phyloP scores from a whole-genome alignment of 2,113 vertebrate species.

The Athene cunicularia region DNA sequence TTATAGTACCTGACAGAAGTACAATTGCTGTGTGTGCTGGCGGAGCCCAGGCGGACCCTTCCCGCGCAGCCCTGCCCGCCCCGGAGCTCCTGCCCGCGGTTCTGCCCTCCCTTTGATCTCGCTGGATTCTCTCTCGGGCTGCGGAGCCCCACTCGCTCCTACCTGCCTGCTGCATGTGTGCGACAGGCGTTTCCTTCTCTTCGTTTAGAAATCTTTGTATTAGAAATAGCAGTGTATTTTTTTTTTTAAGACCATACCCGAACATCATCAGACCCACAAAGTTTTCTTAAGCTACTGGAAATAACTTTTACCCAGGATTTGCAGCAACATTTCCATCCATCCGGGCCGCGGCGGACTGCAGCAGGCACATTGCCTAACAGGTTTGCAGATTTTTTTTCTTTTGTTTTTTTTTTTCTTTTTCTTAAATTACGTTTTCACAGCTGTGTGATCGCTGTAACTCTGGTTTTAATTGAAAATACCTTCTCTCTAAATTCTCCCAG shows the following conservation, averaged over 20 bases:
- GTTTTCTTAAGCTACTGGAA: conserved; percentile 52
- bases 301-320: conserved; percentile 58
- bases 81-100: conserved; percentile 28
- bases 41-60: conserved; percentile 51
- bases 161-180: conserved; percentile 60
- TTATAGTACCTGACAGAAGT: background rate
- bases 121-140: conserved; percentile 59
- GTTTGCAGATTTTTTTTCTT: conserved; percentile 60
- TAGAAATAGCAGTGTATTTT: background rate
- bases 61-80: conserved; percentile 53
- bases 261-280: background rate
- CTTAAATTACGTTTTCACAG: conserved; percentile 12
- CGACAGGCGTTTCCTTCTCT: background rate
- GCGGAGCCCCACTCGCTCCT: conserved; percentile 63
- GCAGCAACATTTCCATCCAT: conserved; percentile 34
- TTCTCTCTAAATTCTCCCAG: background rate
- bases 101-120: conserved; percentile 69
- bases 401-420: background rate
- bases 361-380: conserved; percentile 63
- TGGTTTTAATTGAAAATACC: background rate
- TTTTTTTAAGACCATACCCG: background rate
- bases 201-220: background rate
- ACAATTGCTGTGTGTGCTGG: background rate
- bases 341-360: conserved; percentile 49
- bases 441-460: background rate